These are phyloP conservation scores for Lasioglossum pauxillum DNA, from an alignment of 2,888 invertebrate species.

Conservation along the genomic window DNA sequence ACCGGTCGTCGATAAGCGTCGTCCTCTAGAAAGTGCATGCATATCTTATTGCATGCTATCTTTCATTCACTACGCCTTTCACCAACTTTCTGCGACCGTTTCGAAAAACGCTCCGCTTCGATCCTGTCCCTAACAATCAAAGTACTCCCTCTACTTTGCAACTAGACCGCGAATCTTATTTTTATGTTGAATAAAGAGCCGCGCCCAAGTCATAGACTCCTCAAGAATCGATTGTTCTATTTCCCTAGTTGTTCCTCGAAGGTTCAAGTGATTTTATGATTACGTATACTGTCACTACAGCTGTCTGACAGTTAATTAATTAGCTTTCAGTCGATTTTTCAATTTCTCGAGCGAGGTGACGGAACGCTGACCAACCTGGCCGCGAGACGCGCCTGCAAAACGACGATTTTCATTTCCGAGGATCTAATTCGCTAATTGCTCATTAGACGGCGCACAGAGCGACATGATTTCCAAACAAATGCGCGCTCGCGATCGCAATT, in stretches of 20 bases:
- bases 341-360: not conserved
- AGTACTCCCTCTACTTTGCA: conserved; percentile 9
- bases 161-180: not conserved
- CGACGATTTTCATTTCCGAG: conserved; percentile 29
- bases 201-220: no score
- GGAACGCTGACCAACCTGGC: not conserved
- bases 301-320: not conserved
- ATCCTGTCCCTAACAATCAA: conserved; percentile 28
- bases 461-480: conserved; percentile 52
- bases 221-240: not conserved
- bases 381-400: not conserved
- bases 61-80: conserved; percentile 59
- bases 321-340: not conserved
- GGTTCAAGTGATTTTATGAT: not conserved
- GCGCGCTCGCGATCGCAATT: conserved; percentile 42
- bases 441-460: conserved; percentile 50
- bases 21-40: conserved; percentile 60
- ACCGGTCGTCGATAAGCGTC: conserved; percentile 20
- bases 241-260: not conserved
- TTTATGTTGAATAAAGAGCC: not conserved
- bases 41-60: conserved; percentile 41
- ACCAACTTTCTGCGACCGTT: conserved; percentile 51
- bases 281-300: not conserved
- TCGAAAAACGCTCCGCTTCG: conserved; percentile 10
- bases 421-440: conserved; percentile 59